Evolutionary conservation across 2,888 invertebrate species (phyloP).

Genomic region (Macaria notata): DNA sequence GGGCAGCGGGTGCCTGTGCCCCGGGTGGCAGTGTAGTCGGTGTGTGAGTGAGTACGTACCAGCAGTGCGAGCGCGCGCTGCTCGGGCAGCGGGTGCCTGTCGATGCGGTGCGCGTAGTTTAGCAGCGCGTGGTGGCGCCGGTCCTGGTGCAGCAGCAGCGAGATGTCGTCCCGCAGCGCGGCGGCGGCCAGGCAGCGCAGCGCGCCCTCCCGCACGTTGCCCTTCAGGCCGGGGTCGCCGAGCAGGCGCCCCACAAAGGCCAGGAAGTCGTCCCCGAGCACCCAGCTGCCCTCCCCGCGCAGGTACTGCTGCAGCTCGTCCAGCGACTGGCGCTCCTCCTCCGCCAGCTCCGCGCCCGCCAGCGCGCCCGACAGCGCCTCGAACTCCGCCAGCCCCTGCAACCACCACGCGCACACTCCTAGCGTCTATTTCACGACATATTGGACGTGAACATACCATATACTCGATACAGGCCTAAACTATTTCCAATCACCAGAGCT

Average conservation of each 20-base stretch:
- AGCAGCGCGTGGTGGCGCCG: conserved; percentile 93
- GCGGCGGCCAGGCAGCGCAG: conserved; percentile 88
- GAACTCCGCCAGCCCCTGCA: conserved; percentile 86
- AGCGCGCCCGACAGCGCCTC: conserved; percentile 86
- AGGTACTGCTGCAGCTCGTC: conserved; percentile 94
- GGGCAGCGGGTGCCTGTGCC: no score
- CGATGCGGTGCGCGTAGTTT: conserved; percentile 92
- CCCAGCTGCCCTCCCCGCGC: conserved; percentile 96
- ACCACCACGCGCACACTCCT: no score
- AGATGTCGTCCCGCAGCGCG: conserved; percentile 94
- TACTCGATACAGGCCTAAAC: no score
- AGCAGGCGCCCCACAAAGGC: conserved; percentile 78
- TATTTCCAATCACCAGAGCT: no score
- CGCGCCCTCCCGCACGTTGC: conserved; percentile 84
- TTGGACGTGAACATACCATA: no score
- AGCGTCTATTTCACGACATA: no score
- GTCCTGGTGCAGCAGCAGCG: conserved; percentile 94
- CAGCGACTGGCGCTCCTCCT: conserved; percentile 89
- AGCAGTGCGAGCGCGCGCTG: conserved; percentile 91
- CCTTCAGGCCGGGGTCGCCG: conserved; percentile 77
- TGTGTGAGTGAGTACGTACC: conserved; percentile 75
- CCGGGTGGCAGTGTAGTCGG: no score
- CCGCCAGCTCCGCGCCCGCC: conserved; percentile 85
- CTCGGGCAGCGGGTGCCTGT: conserved; percentile 87
- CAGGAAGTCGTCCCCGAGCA: conserved; percentile 93